These are phyloP conservation scores for Standfussiana lucernea DNA, from an alignment of 2,888 invertebrate species.

Conservation along the genomic window DNA sequence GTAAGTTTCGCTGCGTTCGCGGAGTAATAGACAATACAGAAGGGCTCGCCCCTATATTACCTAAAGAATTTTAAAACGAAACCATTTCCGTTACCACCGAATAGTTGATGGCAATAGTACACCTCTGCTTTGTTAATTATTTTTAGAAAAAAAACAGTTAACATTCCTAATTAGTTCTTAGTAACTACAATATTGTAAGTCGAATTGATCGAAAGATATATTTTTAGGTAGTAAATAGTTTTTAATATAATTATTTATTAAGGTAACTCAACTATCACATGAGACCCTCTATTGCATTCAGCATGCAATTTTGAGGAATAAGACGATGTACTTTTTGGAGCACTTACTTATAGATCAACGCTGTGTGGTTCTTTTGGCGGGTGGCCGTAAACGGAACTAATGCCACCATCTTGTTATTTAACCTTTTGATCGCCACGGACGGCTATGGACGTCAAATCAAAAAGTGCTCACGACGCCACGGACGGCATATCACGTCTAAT, in stretches of 20 bases:
- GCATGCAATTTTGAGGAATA: neutral
- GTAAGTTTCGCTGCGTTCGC: neutral
- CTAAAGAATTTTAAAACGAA: neutral
- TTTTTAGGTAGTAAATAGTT: neutral
- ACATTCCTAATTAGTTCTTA: neutral
- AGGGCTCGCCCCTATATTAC: no score
- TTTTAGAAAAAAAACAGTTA: neutral
- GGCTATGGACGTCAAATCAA: no score
- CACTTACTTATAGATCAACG: neutral
- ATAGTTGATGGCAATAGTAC: slow-evolving; percentile 4
- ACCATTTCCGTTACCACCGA: no score
- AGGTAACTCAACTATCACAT: slow-evolving; percentile 7
- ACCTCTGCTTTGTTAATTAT: slow-evolving; percentile 7
- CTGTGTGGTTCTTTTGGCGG: neutral
- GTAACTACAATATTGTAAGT: neutral
- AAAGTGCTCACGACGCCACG: no score
- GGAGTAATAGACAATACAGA: neutral
- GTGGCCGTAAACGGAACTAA: neutral
- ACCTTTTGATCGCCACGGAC: no score
- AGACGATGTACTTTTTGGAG: neutral
- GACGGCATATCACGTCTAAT: no score
- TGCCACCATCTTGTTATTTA: neutral
- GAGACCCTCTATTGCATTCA: neutral
- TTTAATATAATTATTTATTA: neutral
- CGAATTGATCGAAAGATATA: neutral